Conservation (phyloP, 1,140 invertebrate genomes). For the Aphelenchoides besseyi region DNA sequence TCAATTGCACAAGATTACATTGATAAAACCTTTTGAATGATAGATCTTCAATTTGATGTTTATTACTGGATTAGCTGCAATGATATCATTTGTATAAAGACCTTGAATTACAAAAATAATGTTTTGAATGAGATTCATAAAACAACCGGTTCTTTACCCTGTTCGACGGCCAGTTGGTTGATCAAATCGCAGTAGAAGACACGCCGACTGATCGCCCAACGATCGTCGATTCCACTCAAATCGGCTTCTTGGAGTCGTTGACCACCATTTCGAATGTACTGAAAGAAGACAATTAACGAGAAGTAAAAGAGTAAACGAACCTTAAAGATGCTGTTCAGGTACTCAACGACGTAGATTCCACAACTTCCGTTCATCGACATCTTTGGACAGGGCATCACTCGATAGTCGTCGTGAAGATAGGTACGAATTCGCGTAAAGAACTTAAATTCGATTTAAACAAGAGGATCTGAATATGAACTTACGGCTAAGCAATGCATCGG, state of each 20-base stretch:
- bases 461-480: not conserved
- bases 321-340: conserved; percentile 3
- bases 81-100: too few relatives aligned
- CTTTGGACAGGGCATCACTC: conserved; percentile 17
- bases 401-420: conserved; percentile 9
- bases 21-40: too few relatives aligned
- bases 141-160: not conserved
- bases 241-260: not conserved
- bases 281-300: not conserved
- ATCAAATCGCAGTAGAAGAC: conserved; percentile 18
- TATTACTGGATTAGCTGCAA: too few relatives aligned
- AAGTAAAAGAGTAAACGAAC: not conserved
- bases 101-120: not conserved
- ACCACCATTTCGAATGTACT: conserved; percentile 16
- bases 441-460: not conserved
- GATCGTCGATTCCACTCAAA: conserved; percentile 14
- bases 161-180: conserved; percentile 13
- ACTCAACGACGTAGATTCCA: conserved; percentile 19
- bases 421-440: not conserved
- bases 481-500: conserved; percentile 8
- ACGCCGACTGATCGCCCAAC: not conserved
- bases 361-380: conserved; percentile 15
- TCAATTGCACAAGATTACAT: too few relatives aligned
- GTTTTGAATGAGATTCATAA: not conserved
- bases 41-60: too few relatives aligned